Conservation (phyloP, 1,140 invertebrate genomes). For the Colletes gigas region DNA sequence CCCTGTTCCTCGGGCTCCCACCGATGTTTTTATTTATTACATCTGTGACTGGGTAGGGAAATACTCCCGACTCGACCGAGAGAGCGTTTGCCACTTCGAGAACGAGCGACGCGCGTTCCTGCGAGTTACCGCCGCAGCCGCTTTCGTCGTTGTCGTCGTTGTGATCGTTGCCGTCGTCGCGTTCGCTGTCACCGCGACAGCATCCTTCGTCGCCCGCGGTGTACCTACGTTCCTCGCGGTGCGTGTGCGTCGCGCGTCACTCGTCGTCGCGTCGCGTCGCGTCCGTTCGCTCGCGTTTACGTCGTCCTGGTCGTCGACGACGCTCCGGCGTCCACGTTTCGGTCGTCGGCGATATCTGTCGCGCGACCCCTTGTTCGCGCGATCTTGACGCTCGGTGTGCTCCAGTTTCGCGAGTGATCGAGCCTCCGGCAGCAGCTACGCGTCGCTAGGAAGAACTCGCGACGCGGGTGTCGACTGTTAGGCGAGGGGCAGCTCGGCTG, state of each 20-base stretch:
- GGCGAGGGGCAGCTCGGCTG: conserved; percentile 32
- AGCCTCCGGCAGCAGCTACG: background rate
- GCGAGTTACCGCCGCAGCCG: conserved; percentile 75
- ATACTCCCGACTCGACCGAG: conserved; percentile 81
- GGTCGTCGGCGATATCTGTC: background rate
- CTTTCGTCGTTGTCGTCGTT: conserved; percentile 58
- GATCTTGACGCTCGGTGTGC: background rate
- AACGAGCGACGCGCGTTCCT: conserved; percentile 81
- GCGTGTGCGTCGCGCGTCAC: conserved; percentile 2
- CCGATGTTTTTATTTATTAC: conserved; percentile 86
- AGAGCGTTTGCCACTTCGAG: conserved; percentile 82
- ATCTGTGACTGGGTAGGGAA: conserved; percentile 84
- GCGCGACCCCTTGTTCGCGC: background rate
- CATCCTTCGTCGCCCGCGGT: background rate
- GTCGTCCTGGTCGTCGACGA: background rate
- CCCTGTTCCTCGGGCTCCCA: conserved; percentile 77
- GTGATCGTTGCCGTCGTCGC: conserved; percentile 39
- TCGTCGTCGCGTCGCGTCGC: conserved; percentile 25
- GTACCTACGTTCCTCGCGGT: background rate
- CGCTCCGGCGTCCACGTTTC: background rate
- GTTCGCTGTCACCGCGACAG: conserved; percentile 21
- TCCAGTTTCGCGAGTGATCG: conserved; percentile 3
- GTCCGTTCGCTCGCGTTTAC: conserved; percentile 5
- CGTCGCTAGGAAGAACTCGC: conserved; percentile 10
- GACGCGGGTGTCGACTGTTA: background rate